These are phyloP conservation scores for Amblyraja radiata DNA, from an alignment of 2,797 vertebrate species.

Conservation along the genomic window DNA sequence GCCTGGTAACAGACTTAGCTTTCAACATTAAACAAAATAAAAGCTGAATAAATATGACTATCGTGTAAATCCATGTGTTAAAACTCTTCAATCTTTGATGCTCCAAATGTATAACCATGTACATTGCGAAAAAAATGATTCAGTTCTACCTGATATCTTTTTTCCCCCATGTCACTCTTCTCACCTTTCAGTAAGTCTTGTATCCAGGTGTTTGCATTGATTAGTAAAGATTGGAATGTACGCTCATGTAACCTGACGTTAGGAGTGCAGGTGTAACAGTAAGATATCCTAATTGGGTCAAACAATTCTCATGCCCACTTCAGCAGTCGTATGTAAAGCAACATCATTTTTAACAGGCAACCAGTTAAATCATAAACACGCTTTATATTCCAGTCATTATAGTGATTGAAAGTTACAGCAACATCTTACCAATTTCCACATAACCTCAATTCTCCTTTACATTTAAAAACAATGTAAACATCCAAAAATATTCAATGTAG, in stretches of 20 bases:
- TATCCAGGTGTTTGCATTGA: not conserved
- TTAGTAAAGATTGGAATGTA: not conserved
- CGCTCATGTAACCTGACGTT: no score
- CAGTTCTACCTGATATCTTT: not conserved
- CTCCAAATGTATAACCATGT: not conserved
- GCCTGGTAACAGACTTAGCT: not conserved
- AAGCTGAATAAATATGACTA: not conserved
- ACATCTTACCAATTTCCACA: not conserved
- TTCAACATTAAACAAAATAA: not conserved
- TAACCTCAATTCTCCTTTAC: not conserved
- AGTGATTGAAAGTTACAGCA: not conserved
- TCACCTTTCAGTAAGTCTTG: not conserved
- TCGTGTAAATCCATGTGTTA: not conserved
- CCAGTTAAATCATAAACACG: not conserved
- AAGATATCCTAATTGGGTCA: not conserved
- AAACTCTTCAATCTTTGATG: not conserved
- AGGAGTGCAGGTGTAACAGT: not conserved
- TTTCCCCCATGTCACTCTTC: not conserved
- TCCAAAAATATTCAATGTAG: not conserved
- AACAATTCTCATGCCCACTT: not conserved
- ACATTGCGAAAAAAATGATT: not conserved
- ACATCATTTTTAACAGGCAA: not conserved
- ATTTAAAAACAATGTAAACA: not conserved
- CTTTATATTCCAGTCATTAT: not conserved
- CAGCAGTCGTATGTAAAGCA: not conserved